Conservation (phyloP, 2,797 vertebrate genomes). For the Tiaroga cobitis region DNA sequence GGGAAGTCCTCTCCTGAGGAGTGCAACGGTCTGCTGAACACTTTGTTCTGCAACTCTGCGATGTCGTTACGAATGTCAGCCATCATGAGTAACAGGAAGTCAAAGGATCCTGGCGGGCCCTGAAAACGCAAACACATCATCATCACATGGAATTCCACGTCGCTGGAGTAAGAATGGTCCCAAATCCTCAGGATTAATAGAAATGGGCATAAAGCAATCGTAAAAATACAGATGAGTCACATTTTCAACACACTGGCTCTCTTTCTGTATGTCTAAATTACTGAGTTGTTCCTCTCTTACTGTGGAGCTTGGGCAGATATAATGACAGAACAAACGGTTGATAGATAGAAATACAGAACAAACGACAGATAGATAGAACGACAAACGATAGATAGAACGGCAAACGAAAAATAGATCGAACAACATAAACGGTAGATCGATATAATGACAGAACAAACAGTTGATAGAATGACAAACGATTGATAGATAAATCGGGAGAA, state of each 20-base stretch:
- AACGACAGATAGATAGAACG: too few relatives aligned
- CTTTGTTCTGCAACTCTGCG: conserved; percentile 87
- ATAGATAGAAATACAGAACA: too few relatives aligned
- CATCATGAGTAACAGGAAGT: conserved; percentile 94
- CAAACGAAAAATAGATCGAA: too few relatives aligned
- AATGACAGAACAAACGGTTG: too few relatives aligned
- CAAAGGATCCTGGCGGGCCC: conserved; percentile 96
- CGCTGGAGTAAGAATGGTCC: neutral
- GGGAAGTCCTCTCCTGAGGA: conserved; percentile 85
- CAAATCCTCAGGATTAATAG: neutral
- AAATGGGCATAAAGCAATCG: neutral
- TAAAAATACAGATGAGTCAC: neutral
- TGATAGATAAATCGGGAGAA: neutral
- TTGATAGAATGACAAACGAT: too few relatives aligned
- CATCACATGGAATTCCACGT: neutral
- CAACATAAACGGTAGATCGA: neutral
- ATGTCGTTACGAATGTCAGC: conserved; percentile 96
- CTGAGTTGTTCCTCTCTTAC: neutral
- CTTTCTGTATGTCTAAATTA: neutral
- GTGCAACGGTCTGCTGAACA: conserved; percentile 82
- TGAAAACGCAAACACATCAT: conserved; percentile 62
- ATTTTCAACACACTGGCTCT: neutral
- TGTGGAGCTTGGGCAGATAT: neutral
- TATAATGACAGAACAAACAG: neutral
- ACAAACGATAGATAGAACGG: too few relatives aligned